Evolutionary conservation across 2,888 invertebrate genomes (phyloP).

Genomic region (Hyppa rectilinea): DNA sequence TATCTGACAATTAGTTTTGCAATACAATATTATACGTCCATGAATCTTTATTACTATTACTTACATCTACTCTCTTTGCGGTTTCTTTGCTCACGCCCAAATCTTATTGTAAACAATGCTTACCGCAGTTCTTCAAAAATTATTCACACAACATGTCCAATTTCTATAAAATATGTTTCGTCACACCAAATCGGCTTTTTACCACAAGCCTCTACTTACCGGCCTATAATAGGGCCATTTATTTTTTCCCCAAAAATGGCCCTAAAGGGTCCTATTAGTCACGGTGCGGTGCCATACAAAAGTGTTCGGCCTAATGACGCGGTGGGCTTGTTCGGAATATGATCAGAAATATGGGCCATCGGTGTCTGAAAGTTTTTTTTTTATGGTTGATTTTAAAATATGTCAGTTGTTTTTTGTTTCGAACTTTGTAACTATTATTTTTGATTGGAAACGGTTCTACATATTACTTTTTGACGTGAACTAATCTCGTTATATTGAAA

Average conservation of each 20-base stretch:
- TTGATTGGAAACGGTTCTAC: conserved; percentile 49
- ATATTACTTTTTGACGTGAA: conserved; percentile 54
- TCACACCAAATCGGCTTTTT: conserved; percentile 73
- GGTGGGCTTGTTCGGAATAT: conserved; percentile 68
- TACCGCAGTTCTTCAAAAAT: conserved; percentile 47
- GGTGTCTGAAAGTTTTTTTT: conserved; percentile 53
- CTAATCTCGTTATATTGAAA: conserved; percentile 54
- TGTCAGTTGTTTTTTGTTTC: conserved; percentile 54
- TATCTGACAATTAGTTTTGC: background rate
- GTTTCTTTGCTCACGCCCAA: conserved; percentile 52
- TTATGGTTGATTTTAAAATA: conserved; percentile 54
- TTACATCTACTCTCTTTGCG: conserved; percentile 45
- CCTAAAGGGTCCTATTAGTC: conserved; percentile 86
- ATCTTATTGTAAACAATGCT: conserved; percentile 47
- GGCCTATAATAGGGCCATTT: conserved; percentile 76
- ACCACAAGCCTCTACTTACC: conserved; percentile 76
- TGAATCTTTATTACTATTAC: conserved; percentile 21
- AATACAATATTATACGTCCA: conserved; percentile 2
- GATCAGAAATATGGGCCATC: conserved; percentile 66
- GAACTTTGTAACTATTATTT: conserved; percentile 53
- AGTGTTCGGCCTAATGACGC: conserved; percentile 72
- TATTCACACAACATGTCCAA: conserved; percentile 73
- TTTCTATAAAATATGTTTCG: conserved; percentile 75
- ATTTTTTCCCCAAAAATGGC: conserved; percentile 81
- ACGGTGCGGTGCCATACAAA: conserved; percentile 81